These are phyloP conservation scores for Drosophila parthenogenetica DNA, from an alignment of 2,888 invertebrate species.

Conservation along the genomic window DNA sequence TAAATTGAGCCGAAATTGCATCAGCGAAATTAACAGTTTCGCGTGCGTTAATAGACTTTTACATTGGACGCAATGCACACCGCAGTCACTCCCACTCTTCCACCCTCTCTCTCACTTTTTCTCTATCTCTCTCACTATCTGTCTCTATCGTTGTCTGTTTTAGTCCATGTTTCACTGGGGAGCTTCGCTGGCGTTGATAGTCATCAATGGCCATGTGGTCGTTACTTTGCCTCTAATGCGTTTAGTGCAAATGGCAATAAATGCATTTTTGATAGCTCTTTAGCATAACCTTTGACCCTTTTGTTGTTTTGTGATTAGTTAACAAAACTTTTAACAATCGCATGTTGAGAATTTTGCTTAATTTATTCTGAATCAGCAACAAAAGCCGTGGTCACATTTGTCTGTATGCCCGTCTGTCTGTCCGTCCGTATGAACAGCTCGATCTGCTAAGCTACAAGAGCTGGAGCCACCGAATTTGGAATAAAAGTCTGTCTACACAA, in stretches of 20 bases:
- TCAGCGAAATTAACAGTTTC: constrained; percentile 81
- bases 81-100: constrained; percentile 7
- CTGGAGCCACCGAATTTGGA: no score
- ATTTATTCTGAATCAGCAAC: no score
- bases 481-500: no score
- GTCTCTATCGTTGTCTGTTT: neutral
- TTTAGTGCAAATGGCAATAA: constrained; percentile 26
- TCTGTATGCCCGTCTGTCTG: no score
- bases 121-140: neutral
- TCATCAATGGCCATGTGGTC: constrained; percentile 61
- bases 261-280: constrained; percentile 38
- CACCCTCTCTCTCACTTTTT: neutral
- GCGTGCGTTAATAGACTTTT: constrained; percentile 81
- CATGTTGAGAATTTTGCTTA: no score
- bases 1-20: constrained; percentile 80
- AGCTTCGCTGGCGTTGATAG: constrained; percentile 9
- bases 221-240: constrained; percentile 42
- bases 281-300: constrained; percentile 20
- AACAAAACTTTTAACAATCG: constrained; percentile 6
- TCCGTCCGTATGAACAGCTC: no score
- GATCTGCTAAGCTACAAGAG: no score
- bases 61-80: constrained; percentile 44
- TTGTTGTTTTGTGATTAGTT: constrained; percentile 10
- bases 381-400: no score
- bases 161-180: neutral